Conservation (phyloP, 2,888 invertebrate species). For the Yponomeuta evonymella region DNA sequence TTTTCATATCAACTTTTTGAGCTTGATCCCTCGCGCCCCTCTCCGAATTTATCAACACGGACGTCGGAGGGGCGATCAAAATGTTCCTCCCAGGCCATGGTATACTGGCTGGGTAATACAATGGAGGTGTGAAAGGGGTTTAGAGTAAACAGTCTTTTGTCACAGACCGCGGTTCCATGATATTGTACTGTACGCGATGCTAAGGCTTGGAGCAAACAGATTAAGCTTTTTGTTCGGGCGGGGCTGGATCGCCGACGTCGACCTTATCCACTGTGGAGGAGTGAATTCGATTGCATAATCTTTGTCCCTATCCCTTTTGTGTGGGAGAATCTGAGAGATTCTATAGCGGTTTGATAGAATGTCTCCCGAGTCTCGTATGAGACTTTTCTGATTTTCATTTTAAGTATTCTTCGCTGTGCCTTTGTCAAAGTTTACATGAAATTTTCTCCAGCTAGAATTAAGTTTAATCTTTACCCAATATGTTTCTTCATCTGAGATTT, state of each 20-base stretch:
- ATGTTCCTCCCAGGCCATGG: constrained; percentile 30
- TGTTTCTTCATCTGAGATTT: not conserved
- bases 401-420: not conserved
- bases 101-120: constrained; percentile 45
- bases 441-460: not conserved
- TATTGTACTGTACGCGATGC: constrained; percentile 41
- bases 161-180: constrained; percentile 41
- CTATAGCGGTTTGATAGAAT: constrained; percentile 3
- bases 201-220: constrained; percentile 60
- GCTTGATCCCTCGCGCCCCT: constrained; percentile 16
- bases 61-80: constrained; percentile 15
- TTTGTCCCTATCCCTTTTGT: constrained; percentile 13
- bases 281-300: constrained; percentile 16
- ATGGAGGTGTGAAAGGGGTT: constrained; percentile 72
- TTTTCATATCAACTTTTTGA: constrained; percentile 17
- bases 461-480: not conserved
- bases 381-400: not conserved
- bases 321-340: constrained; percentile 4
- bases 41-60: constrained; percentile 7
- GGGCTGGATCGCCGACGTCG: not conserved
- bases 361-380: not conserved
- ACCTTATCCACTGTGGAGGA: constrained; percentile 3
- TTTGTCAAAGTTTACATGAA: not conserved
- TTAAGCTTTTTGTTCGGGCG: constrained; percentile 39
- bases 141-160: constrained; percentile 71